phyloP scores from a whole-genome alignment of 2,797 vertebrate genomes.

The Microctenopoma steveboyesi region DNA sequence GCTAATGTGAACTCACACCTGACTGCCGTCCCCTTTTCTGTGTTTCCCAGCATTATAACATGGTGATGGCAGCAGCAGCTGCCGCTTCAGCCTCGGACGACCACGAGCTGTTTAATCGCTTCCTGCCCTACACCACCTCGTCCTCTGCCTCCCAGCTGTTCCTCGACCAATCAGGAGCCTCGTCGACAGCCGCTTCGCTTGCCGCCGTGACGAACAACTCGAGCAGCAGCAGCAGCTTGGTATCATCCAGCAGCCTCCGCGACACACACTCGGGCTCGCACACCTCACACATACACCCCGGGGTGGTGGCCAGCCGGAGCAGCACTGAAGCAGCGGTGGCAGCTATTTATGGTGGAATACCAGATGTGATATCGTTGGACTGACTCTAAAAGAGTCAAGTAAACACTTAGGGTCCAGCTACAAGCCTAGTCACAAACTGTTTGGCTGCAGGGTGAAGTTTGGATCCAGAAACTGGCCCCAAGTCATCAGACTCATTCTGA shows the following conservation, averaged over 20 bases:
- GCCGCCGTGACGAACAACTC: constrained; percentile 85
- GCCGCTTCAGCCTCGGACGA: constrained; percentile 92
- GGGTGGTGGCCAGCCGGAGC: constrained; percentile 76
- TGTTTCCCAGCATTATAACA: constrained; percentile 92
- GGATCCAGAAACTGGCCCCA: constrained; percentile 41
- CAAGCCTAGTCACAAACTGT: constrained; percentile 16
- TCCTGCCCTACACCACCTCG: constrained; percentile 89
- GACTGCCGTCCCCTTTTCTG: neutral
- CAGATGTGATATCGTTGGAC: constrained; percentile 98
- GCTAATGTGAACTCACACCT: neutral
- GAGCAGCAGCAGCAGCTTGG: constrained; percentile 92
- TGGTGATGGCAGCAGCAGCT: constrained; percentile 93
- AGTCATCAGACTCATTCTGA: constrained; percentile 53
- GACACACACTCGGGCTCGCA: constrained; percentile 80
- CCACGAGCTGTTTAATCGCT: constrained; percentile 94
- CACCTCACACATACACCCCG: constrained; percentile 70
- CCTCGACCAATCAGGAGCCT: constrained; percentile 90
- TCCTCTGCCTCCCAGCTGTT: constrained; percentile 92
- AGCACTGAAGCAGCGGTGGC: constrained; percentile 84
- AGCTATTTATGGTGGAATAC: constrained; percentile 94
- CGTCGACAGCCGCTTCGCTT: constrained; percentile 82
- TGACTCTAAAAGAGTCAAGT: constrained; percentile 75
- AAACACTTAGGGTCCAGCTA: constrained; percentile 32
- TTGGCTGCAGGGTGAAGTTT: constrained; percentile 51
- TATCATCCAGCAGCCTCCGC: constrained; percentile 91